Evolutionary conservation across 2,888 invertebrate species (phyloP).

Genomic region (Ctenicera cuprea): DNA sequence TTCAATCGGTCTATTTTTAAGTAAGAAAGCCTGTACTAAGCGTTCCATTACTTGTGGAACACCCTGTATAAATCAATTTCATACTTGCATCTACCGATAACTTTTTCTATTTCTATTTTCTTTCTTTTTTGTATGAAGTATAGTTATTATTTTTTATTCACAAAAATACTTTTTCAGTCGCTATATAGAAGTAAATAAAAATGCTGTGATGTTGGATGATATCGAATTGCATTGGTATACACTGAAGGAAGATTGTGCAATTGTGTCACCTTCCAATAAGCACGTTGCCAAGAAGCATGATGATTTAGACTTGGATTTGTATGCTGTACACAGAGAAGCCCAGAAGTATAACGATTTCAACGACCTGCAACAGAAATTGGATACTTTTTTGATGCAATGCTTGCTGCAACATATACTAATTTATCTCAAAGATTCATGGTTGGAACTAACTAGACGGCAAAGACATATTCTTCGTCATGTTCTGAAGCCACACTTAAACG

Average conservation of each 20-base stretch:
- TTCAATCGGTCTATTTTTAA: too few species aligned
- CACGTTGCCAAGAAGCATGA: background rate
- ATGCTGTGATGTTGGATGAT: constrained; percentile 32
- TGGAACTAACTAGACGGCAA: background rate
- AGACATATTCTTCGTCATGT: background rate
- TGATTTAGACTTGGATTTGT: constrained; percentile 27
- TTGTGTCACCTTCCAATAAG: background rate
- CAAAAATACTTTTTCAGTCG: too few species aligned
- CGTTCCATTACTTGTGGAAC: too few species aligned
- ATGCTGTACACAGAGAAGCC: constrained; percentile 7
- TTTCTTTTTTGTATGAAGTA: too few species aligned
- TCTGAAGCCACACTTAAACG: background rate
- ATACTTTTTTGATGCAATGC: constrained; percentile 7
- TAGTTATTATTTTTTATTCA: too few species aligned
- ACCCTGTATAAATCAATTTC: too few species aligned
- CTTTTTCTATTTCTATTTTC: too few species aligned
- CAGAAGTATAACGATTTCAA: constrained; percentile 20
- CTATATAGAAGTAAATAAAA: constrained; percentile 16
- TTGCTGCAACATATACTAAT: background rate
- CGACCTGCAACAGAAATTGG: background rate
- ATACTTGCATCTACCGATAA: too few species aligned
- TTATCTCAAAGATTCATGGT: constrained; percentile 9
- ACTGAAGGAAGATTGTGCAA: constrained; percentile 3
- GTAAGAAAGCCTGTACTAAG: too few species aligned
- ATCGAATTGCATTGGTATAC: constrained; percentile 20